These are phyloP conservation scores for Drosophila sp. DNA, from an alignment of 1,140 invertebrate species.

Conservation along the genomic window DNA sequence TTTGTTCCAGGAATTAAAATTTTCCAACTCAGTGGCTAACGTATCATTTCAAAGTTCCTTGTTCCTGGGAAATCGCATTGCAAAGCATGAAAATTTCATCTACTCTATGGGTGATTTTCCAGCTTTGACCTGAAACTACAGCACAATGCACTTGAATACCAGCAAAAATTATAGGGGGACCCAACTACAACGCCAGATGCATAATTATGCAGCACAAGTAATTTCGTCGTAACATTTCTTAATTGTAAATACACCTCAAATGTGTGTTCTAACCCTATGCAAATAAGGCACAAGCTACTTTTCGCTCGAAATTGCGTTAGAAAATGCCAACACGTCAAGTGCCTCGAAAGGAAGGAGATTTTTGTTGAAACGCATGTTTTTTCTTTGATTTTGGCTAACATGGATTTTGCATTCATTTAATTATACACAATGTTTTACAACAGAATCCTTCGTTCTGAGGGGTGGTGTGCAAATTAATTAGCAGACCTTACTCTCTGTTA, in stretches of 20 bases:
- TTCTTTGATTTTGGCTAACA: constrained; percentile 66
- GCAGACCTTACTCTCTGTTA: constrained; percentile 16
- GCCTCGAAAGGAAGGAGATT: constrained; percentile 53
- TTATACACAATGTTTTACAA: constrained; percentile 44
- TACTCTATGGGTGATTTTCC: constrained; percentile 13
- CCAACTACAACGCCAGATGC: not conserved
- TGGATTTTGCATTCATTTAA: constrained; percentile 79
- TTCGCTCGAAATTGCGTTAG: constrained; percentile 43
- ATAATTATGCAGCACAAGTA: constrained; percentile 30
- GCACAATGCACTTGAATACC: constrained; percentile 12
- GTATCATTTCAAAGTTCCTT: constrained; percentile 25
- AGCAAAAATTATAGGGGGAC: constrained; percentile 24
- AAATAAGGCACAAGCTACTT: constrained; percentile 52
- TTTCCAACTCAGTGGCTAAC: not conserved
- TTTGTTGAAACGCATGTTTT: constrained; percentile 76
- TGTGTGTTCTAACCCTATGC: constrained; percentile 61
- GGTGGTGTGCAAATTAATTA: constrained; percentile 62
- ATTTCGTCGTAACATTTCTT: constrained; percentile 52
- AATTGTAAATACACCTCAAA: constrained; percentile 46
- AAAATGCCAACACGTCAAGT: constrained; percentile 70
- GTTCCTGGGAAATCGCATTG: constrained; percentile 35
- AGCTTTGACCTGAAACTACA: constrained; percentile 17
- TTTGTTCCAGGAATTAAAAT: not conserved
- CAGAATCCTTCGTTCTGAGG: not conserved
- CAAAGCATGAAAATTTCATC: constrained; percentile 27